Evolutionary conservation across 2,113 vertebrate species (phyloP).

Genomic region (Indri indri): DNA sequence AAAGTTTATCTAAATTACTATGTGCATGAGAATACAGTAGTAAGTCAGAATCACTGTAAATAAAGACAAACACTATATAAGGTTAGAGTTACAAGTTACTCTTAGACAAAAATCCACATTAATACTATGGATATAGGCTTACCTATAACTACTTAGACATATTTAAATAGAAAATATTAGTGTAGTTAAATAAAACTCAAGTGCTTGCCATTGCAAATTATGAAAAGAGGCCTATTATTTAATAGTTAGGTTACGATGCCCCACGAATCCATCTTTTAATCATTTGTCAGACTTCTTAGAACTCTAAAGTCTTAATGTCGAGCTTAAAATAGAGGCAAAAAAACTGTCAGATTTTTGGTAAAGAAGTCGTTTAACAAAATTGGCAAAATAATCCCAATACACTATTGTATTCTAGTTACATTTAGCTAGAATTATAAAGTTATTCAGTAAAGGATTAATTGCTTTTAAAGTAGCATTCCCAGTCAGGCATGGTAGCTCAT

Average conservation of each 20-base stretch:
- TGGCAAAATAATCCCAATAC: not conserved
- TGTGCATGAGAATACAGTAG: not conserved
- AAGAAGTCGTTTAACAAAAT: not conserved
- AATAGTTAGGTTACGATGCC: not conserved
- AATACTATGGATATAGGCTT: not conserved
- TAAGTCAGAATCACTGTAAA: slow-evolving; percentile 23
- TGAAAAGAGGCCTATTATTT: not conserved
- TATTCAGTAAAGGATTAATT: not conserved
- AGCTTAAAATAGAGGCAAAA: slow-evolving; percentile 28
- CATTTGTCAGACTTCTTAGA: not conserved
- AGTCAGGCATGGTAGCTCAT: no score
- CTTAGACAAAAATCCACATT: slow-evolving; percentile 1
- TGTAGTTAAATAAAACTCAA: slow-evolving; percentile 2
- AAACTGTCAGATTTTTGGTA: not conserved
- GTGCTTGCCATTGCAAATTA: not conserved
- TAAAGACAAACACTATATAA: not conserved
- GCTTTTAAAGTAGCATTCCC: not conserved
- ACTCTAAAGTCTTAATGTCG: not conserved
- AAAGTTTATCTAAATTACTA: not conserved
- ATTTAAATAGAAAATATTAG: slow-evolving; percentile 6
- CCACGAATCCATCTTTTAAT: not conserved
- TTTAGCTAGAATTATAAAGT: not conserved
- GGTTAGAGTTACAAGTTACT: not conserved
- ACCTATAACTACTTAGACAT: not conserved
- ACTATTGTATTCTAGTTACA: not conserved